Evolutionary conservation across 2,888 invertebrate genomes (phyloP), one percentile per base, ranked within the genome.

Genomic region (Doris montereyensis): DNA sequence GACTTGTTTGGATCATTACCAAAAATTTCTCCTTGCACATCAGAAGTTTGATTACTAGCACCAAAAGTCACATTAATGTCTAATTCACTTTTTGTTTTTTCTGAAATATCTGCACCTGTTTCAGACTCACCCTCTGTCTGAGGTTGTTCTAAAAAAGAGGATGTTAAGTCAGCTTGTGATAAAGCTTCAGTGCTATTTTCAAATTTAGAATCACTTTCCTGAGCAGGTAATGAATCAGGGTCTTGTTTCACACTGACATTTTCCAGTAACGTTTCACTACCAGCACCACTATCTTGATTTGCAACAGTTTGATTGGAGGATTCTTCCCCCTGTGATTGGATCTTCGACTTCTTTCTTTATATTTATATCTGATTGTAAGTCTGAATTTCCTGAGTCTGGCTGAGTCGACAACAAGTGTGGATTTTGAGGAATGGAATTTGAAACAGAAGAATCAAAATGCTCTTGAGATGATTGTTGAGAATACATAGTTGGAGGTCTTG

Each of bases 341-440:
- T 1, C 58, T 35, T 71, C 58, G 13, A 79, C 30, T 65, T 79
- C 79, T 28, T 79, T 74, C 32, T 79, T 79, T 34, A 79, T 75
- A 62, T 75, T 79, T 30, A 79, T 28, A 32, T 73, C 71, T 34
- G 26, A n/a, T 8, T 77, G 57, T 28, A 34, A 28, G 8, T 70
- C 71, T 21, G 21, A 34, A 60, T 3, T 60, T 26, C 3, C 70
- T 34, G 74, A 28, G 24, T 68, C 70, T 75, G 41, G 8, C 2
- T 58, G 58, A 26, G 79, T 74, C 57, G 32, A 34, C 26, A 60
- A 70, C 72, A 78, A 78, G 24, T 41, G 28, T 5, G 60, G 2
- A 32, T 68, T 52, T 65, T 57, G 4, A 5, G 34, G 21, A 65
- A 5, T 26, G 2, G 32, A 24, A 24, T 34, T 41, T 30, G 67